Percentiles rank a stretch among this genome's conserved stretches.
These are phyloP conservation scores for Rallus crepitans DNA, from an alignment of 2,797 vertebrate species.

Conservation along the genomic window DNA sequence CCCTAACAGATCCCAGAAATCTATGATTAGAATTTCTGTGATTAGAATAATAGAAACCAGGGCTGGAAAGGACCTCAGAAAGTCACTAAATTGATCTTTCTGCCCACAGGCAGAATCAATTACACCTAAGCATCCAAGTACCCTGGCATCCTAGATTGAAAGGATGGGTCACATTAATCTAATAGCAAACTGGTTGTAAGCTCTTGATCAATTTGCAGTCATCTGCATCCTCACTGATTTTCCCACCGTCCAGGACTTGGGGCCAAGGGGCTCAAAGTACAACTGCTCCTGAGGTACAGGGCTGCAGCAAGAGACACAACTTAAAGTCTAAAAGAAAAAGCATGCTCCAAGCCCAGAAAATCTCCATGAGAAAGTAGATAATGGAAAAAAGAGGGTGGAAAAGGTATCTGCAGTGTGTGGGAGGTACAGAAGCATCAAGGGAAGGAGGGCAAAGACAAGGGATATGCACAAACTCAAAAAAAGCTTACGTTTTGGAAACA, in stretches of 20 bases:
- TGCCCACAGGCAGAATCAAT: constrained; percentile 13
- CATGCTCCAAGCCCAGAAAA: not conserved
- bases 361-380: constrained; percentile 14
- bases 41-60: not conserved
- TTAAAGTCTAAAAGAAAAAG: not conserved
- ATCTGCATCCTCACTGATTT: not conserved
- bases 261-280: not conserved
- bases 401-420: not conserved
- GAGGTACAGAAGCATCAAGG: not conserved
- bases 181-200: not conserved
- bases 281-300: not conserved
- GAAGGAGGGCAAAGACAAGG: not conserved
- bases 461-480: constrained; percentile 14
- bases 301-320: not conserved
- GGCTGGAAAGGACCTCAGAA: not conserved
- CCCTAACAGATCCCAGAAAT: not conserved
- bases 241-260: not conserved
- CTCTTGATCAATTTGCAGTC: not conserved
- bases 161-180: not conserved
- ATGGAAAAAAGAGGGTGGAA: not conserved
- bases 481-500: constrained; percentile 23
- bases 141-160: not conserved
- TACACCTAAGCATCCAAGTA: not conserved
- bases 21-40: not conserved
- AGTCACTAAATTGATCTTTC: constrained; percentile 17